phyloP scores from a whole-genome alignment of 2,113 vertebrate genomes.

The Balaeniceps rex region DNA sequence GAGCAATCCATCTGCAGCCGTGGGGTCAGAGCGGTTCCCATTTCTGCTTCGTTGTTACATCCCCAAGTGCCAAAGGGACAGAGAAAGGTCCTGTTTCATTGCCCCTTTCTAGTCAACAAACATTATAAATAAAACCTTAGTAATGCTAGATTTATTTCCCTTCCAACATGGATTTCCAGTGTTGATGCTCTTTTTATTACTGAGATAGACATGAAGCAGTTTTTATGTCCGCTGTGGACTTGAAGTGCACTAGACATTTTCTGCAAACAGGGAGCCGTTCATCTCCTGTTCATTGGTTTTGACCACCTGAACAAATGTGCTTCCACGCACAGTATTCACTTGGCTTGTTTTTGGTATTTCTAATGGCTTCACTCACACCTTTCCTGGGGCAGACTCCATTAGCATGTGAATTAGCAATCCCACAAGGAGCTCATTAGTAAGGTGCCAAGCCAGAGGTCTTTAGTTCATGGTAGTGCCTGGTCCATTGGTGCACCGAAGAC shows the following conservation, averaged over 20 bases:
- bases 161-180: neutral
- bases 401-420: neutral
- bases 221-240: neutral
- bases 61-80: neutral
- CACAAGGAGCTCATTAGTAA: neutral
- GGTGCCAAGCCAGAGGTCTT: neutral
- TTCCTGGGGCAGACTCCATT: neutral
- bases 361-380: neutral
- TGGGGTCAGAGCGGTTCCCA: neutral
- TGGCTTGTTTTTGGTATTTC: neutral
- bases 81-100: neutral
- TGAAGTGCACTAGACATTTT: neutral
- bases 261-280: neutral
- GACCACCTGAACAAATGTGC: neutral
- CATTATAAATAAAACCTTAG: neutral
- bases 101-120: neutral
- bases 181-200: neutral
- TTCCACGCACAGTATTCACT: neutral
- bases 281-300: neutral
- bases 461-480: neutral
- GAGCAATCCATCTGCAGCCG: neutral
- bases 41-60: neutral
- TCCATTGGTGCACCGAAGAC: neutral
- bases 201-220: neutral
- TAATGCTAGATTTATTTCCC: neutral